Evolutionary conservation across 2,797 vertebrate genomes (phyloP), one percentile per base, ranked within the genome.

Genomic region (Triplophysa bombifrons): DNA sequence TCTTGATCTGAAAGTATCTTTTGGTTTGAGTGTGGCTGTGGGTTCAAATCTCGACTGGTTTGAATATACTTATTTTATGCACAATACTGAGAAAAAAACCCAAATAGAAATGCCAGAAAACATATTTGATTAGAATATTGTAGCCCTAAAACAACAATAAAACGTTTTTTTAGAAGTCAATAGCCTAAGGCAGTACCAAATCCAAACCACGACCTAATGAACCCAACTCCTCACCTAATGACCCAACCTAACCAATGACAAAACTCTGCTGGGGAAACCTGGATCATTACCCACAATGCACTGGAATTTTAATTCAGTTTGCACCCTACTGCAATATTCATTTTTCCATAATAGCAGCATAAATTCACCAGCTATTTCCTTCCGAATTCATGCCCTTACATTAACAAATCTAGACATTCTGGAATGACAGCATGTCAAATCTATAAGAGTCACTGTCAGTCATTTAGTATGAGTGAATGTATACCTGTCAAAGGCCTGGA

Each of bases 341-440:
- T 5, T 63, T 34, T 64, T 34, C 22, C 2, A 61, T 30, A 50
- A 74, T 56, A 65, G 41, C 48, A 61, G 13, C 58, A 64, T 58
- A 56, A 46, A 25, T 61, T 27, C 13, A 30, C 13, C 25, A 30
- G 58, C 25, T 46, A 69, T 38, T 65, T 38, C 38, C 20, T 68
- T 74, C 73, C 55, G 77, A 75, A 74, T 55, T 67, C 30, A 20
- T 30, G 16, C 48, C 50, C 41, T 30, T 53, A 70, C 13, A 56
- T 71, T 60, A 70, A 44, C 17, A 50, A 68, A 70, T 75, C 27
- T 55, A 74, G 68, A 63, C 53, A 1, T 25, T 65, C 27, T 60
- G 41, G 53, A 27, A 80, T 55, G 68, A 65, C 68, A 77, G 69
- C 30, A n/a, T 71, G 66, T 70, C 72, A 76, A 50, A 60, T 74